Percentiles rank a stretch among this genome's conserved stretches.
phyloP scores from a whole-genome alignment of 2,797 vertebrate species.

The Leucoraja ocellata region DNA sequence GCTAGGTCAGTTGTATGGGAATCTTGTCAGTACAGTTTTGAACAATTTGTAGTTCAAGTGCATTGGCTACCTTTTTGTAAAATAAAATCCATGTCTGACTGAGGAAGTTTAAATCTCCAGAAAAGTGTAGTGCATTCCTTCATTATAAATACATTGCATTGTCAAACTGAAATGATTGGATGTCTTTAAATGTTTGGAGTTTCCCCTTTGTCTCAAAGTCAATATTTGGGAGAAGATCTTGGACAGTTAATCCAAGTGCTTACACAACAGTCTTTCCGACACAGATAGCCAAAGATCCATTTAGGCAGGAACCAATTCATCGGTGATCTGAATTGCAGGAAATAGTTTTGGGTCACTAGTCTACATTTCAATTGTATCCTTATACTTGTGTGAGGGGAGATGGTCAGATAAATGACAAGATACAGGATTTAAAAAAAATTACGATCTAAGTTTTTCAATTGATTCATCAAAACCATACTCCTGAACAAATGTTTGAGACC shows the following conservation, averaged over 20 bases:
- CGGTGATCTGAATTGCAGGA: not conserved
- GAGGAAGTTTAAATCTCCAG: not conserved
- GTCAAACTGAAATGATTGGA: not conserved
- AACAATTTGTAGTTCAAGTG: not conserved
- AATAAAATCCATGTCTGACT: not conserved
- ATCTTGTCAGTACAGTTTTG: not conserved
- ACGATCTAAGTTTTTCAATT: not conserved
- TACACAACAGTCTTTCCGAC: not conserved
- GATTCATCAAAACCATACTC: not conserved
- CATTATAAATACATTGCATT: not conserved
- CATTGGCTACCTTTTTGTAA: no score
- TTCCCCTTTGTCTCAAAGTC: not conserved
- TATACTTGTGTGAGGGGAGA: not conserved
- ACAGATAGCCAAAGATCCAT: not conserved
- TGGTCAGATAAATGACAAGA: not conserved
- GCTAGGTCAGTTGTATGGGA: not conserved
- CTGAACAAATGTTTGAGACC: not conserved
- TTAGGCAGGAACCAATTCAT: not conserved
- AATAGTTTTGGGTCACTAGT: not conserved
- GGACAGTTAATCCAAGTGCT: not conserved
- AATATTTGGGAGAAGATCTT: not conserved
- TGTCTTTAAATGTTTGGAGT: not conserved
- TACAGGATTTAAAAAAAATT: not conserved
- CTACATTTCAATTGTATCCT: not conserved
- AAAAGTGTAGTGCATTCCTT: not conserved